Evolutionary conservation across 2,888 invertebrate species (phyloP).

Genomic region (Aricia artaxerxes): DNA sequence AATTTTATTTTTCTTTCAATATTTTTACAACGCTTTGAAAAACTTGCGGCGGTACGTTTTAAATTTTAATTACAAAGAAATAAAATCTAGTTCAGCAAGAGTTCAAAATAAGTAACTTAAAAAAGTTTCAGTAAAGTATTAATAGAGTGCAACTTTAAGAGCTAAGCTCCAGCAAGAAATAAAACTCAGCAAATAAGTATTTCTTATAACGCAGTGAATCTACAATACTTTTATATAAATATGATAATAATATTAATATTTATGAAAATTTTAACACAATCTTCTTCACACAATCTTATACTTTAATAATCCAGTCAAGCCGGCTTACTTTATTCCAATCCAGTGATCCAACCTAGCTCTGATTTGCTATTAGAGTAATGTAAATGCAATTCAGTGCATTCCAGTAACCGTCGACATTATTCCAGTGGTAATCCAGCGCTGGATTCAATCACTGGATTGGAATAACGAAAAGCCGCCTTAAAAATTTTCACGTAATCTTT

Average conservation of each 20-base stretch:
- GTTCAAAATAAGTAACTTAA: constrained; percentile 21
- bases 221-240: no score
- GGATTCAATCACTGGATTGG: no score
- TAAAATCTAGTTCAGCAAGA: constrained; percentile 8
- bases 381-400: no score
- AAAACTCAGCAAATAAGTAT: not conserved
- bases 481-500: not conserved
- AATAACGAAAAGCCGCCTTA: not conserved
- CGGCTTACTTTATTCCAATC: no score
- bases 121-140: constrained; percentile 6
- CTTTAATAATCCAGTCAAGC: no score
- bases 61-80: not conserved
- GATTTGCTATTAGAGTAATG: no score
- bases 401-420: no score
- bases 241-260: no score
- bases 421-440: no score
- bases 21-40: not conserved
- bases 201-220: not conserved
- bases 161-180: not conserved
- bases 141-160: constrained; percentile 14
- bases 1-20: not conserved
- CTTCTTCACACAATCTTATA: no score
- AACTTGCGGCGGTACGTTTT: not conserved
- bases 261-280: no score
- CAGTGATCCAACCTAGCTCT: no score